phyloP scores from a whole-genome alignment of 1,140 invertebrate genomes.

The Temnothorax curvispinosus region DNA sequence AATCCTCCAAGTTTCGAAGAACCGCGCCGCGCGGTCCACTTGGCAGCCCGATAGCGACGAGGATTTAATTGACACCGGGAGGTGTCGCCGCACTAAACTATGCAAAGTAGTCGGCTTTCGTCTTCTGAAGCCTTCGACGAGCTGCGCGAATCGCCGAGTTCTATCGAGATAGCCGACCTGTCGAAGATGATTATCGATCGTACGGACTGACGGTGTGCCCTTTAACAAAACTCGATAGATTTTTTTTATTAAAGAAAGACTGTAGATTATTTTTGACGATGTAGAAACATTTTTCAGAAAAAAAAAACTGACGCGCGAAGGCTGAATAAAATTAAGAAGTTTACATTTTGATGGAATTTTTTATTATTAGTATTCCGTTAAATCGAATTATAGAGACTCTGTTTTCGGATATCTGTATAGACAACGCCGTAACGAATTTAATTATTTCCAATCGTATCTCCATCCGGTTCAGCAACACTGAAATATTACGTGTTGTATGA shows the following conservation, averaged over 20 bases:
- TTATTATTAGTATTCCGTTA: conserved; percentile 22
- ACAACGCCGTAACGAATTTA: neutral
- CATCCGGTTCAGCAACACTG: neutral
- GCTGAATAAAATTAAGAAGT: conserved; percentile 19
- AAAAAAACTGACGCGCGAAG: neutral
- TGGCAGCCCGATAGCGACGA: conserved; percentile 67
- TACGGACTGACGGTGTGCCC: neutral
- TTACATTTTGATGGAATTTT: neutral
- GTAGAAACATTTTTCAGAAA: neutral
- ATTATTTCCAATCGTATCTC: neutral
- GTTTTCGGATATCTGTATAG: neutral
- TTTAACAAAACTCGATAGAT: neutral
- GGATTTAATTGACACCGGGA: conserved; percentile 81
- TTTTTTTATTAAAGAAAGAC: neutral
- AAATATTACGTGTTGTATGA: neutral
- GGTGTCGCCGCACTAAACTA: conserved; percentile 83
- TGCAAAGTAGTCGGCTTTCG: conserved; percentile 79
- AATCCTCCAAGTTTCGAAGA: conserved; percentile 52
- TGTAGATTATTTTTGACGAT: neutral
- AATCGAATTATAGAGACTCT: conserved; percentile 11
- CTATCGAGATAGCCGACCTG: neutral
- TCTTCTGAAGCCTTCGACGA: conserved; percentile 44
- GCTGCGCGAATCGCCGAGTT: neutral
- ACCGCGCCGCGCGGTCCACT: conserved; percentile 51
- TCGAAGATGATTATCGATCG: conserved; percentile 40